Evolutionary conservation across 2,888 invertebrate genomes (phyloP).

Genomic region (Mayetiola destructor): DNA sequence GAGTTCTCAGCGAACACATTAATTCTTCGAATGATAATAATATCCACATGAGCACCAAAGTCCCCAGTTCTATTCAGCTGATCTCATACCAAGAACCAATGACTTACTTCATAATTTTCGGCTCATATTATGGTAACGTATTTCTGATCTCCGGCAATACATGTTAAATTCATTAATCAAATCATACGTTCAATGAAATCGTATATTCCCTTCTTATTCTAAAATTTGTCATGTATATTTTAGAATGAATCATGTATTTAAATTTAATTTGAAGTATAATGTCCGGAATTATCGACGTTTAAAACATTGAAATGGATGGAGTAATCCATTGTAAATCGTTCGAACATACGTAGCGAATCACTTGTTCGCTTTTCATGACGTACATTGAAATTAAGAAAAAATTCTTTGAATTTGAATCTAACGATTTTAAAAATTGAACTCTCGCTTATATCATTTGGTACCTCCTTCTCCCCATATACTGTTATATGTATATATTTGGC

Average conservation of each 20-base stretch:
- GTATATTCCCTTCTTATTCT: constrained; percentile 13
- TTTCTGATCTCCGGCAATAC: neutral
- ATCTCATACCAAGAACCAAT: neutral
- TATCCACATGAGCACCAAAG: neutral
- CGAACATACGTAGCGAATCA: too few relatives aligned
- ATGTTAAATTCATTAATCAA: constrained; percentile 16
- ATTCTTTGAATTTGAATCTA: too few relatives aligned
- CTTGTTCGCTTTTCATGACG: too few relatives aligned
- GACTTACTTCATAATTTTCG: neutral
- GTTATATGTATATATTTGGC: too few relatives aligned
- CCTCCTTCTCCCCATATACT: too few relatives aligned
- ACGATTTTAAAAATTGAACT: too few relatives aligned
- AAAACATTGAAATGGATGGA: too few relatives aligned
- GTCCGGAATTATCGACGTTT: too few relatives aligned
- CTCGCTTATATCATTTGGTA: too few relatives aligned
- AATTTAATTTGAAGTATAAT: neutral
- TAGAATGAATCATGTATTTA: neutral
- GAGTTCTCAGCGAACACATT: constrained; percentile 6
- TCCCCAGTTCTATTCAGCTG: too few relatives aligned
- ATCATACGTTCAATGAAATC: constrained; percentile 16
- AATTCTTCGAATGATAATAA: neutral
- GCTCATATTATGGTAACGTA: constrained; percentile 2
- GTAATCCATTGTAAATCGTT: too few relatives aligned
- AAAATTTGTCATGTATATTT: constrained; percentile 16
- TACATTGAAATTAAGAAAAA: too few relatives aligned